These are phyloP conservation scores for Peromyscus maniculatus DNA, from an alignment of 2,113 vertebrate species.

Conservation along the genomic window DNA sequence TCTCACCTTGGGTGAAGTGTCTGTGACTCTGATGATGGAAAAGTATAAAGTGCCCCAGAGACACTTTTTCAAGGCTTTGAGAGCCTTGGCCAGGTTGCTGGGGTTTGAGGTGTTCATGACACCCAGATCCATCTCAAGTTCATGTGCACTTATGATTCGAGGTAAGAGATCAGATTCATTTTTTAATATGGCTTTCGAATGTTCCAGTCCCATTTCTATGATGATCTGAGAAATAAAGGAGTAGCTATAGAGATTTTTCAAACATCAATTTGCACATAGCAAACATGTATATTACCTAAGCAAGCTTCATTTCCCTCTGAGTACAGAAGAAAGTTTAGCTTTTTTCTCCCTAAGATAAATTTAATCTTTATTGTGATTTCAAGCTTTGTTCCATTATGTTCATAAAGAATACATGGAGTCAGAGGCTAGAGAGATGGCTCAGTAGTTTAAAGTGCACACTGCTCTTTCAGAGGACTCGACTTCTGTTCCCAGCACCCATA, in stretches of 20 bases:
- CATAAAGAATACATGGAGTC: too few species aligned
- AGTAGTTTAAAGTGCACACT: background rate
- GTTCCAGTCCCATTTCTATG: background rate
- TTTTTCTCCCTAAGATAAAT: background rate
- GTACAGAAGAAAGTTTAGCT: background rate
- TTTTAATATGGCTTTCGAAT: background rate
- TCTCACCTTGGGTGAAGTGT: background rate
- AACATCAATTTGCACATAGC: background rate
- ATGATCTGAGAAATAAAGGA: conserved; percentile 20
- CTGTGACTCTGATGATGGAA: background rate
- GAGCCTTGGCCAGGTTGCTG: background rate
- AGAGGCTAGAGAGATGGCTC: background rate
- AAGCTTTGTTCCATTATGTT: background rate
- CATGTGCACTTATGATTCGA: background rate
- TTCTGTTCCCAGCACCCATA: background rate
- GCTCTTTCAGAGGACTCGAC: background rate
- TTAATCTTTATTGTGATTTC: background rate
- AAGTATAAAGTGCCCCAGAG: background rate
- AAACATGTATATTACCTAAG: background rate
- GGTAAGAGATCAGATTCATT: background rate
- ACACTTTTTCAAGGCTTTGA: background rate
- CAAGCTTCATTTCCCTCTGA: background rate
- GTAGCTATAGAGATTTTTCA: conserved; percentile 7
- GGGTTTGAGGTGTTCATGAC: background rate
- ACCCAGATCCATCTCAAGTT: background rate